These are phyloP conservation scores for Merops nubicus DNA, from an alignment of 2,113 vertebrate genomes.

Conservation along the genomic window DNA sequence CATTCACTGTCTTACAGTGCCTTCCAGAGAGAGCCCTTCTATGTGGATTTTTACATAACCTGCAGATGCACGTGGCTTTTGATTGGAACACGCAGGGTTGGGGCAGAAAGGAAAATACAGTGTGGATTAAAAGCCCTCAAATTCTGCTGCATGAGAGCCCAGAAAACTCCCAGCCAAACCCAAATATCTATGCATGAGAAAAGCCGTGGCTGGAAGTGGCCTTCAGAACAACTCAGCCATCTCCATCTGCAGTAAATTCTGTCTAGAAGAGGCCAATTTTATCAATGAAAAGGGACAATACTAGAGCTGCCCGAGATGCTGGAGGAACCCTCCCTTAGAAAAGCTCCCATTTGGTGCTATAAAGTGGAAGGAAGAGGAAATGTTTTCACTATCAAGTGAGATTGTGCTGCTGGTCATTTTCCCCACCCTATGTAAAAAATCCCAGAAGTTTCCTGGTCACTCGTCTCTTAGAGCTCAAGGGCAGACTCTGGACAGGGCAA, in stretches of 20 bases:
- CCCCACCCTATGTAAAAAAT: fast-evolving
- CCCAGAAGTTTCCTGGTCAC: fast-evolving
- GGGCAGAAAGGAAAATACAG: neutral
- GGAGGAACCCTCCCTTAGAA: neutral
- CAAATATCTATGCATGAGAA: neutral
- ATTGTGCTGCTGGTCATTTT: neutral
- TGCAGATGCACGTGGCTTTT: neutral
- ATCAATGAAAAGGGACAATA: neutral
- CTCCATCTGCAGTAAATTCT: neutral
- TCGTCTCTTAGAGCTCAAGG: neutral
- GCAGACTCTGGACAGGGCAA: neutral
- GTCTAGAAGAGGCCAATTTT: neutral
- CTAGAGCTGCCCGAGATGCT: fast-evolving
- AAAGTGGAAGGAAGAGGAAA: neutral
- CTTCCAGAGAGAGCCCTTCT: neutral
- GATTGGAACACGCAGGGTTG: fast-evolving
- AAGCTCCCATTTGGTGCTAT: neutral
- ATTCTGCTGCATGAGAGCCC: neutral
- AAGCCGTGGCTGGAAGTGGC: neutral
- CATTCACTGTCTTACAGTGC: neutral
- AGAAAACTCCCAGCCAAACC: neutral
- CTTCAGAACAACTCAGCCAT: neutral
- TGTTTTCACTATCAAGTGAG: neutral
- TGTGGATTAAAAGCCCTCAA: neutral
- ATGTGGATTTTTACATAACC: neutral